These are phyloP conservation scores for Mystacides longicornis DNA, from an alignment of 2,888 invertebrate genomes.

Conservation along the genomic window DNA sequence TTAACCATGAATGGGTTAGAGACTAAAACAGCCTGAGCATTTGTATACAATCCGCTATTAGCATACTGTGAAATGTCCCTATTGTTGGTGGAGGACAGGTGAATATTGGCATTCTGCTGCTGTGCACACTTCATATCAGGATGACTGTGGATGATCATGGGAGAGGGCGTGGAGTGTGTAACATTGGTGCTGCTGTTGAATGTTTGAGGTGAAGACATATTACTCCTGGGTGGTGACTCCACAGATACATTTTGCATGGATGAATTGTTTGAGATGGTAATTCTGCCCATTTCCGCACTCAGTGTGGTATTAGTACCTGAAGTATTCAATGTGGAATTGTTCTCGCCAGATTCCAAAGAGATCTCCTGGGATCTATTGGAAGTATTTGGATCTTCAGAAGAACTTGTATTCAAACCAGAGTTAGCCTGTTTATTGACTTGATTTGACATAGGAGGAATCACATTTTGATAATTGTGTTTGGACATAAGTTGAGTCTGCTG, in stretches of 20 bases:
- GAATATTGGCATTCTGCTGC: background rate
- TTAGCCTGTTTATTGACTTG: conserved; percentile 8
- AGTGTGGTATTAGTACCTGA: conserved; percentile 6
- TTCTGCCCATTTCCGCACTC: conserved; percentile 8
- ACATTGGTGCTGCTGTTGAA: background rate
- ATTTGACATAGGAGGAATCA: conserved; percentile 2
- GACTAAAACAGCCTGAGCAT: background rate
- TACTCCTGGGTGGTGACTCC: conserved; percentile 18
- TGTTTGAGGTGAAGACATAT: conserved; percentile 21
- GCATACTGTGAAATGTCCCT: conserved; percentile 8
- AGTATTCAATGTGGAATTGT: conserved; percentile 9
- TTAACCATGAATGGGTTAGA: conserved; percentile 12
- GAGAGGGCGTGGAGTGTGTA: background rate
- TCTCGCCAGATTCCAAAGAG: conserved; percentile 2
- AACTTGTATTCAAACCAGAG: conserved; percentile 4
- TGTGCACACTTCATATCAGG: background rate
- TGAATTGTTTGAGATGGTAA: conserved; percentile 15
- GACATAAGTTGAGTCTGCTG: conserved; percentile 3
- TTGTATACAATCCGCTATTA: conserved; percentile 9
- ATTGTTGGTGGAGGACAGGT: background rate
- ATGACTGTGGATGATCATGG: background rate
- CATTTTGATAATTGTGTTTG: conserved; percentile 15
- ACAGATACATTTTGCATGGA: conserved; percentile 15
- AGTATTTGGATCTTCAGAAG: conserved; percentile 12
- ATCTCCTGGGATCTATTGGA: conserved; percentile 11